phyloP scores from a whole-genome alignment of 2,888 invertebrate genomes.

The Macrophya annulata region DNA sequence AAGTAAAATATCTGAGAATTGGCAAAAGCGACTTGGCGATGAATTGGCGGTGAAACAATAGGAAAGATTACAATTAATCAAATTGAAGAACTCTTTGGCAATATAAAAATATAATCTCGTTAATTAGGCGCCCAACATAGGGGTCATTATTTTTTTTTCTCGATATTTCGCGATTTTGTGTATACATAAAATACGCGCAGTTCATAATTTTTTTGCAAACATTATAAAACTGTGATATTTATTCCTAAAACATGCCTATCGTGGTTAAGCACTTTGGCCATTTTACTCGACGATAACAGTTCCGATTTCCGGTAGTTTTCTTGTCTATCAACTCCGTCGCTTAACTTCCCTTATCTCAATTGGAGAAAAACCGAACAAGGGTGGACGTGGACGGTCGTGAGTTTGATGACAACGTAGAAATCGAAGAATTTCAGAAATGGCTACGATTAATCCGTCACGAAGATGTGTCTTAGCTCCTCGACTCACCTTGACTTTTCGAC shows the following conservation, averaged over 20 bases:
- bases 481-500: conserved; percentile 91
- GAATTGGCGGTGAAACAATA: not conserved
- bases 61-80: not conserved
- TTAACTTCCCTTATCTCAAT: not conserved
- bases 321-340: not conserved
- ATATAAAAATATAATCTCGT: conserved; percentile 8
- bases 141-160: not conserved
- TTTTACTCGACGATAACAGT: not conserved
- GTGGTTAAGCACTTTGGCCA: conserved; percentile 4
- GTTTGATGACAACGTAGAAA: not conserved
- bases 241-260: not conserved
- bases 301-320: not conserved
- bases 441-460: not conserved
- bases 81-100: conserved; percentile 1
- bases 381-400: not conserved
- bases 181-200: not conserved
- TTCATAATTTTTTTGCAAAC: not conserved
- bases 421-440: conserved; percentile 8
- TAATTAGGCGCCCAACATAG: not conserved
- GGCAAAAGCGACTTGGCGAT: not conserved
- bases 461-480: conserved; percentile 50
- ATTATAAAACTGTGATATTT: not conserved
- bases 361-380: not conserved
- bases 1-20: not conserved
- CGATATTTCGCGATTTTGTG: not conserved